Base-by-base conservation (phyloP, 1,140 invertebrate genomes). In the Conus betulinus region DNA sequence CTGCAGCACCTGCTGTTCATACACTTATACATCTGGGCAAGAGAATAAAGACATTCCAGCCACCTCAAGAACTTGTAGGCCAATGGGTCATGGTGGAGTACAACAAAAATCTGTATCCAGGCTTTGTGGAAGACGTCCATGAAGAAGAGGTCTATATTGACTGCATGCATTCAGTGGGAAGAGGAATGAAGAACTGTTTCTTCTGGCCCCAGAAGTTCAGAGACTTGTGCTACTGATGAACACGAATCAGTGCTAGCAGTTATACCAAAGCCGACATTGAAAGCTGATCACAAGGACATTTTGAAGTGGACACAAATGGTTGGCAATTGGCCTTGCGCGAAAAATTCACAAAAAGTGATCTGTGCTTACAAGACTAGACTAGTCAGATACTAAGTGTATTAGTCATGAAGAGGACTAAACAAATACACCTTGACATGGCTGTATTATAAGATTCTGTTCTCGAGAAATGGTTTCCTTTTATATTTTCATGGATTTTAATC, bases 151-250 rank as follows among this genome's bases (percentile, higher is more conserved):
- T 90, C 13, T 84, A 79, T 88, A 87, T 87, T 7, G n/a, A 87
- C 17, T 90, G 89, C 84, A 90, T 90, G 89, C 60, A 84, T 51
- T 5, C 4, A 3, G 60, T 90, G 23, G 85, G 87, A 6, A 86
- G 76, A 39, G 60, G 60, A n/a, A 23, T 81, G 8, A 60, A 8
- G 11, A 87, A 90, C 60, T 88, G 78, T 79, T 88, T 90, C 74
- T 90, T 83, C 63, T 88, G 87, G 84, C 89, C 87, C 11, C 27
- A 67, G 78, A 27, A 5, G 10, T 74, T 87, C 27, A 71, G 87
- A 84, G 87, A 90, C 76, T 81, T 39, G 6, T 88, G 84, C 78
- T 90, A 84, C 84, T 90, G n/a, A 84, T 82, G 60, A 88, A 7
- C 71, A 57, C 71, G 81, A 90, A 51, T 78, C 87, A 63, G 67